Base-by-base conservation (phyloP, 2,113 vertebrate species). In the Terrapene triunguis region DNA sequence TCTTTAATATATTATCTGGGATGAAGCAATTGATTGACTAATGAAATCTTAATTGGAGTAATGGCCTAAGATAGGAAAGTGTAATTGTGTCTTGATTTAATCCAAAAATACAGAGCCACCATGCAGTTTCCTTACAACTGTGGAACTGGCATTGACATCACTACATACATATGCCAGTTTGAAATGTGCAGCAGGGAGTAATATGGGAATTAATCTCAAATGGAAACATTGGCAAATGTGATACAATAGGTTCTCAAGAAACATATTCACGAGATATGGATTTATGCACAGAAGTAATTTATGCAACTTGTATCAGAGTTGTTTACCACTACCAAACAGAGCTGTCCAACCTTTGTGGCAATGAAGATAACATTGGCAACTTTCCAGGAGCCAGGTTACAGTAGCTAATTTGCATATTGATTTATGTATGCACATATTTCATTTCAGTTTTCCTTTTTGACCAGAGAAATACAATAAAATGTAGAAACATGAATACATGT, bases 41-140 rank as follows among this genome's bases (percentile, higher is more conserved):
- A 97, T 95, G 95, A 93, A 91, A 95, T 89, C n/a, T 91, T 97
- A 98, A 98, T 97, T 90, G 53, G 59, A 62, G 29, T 54, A 97
- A 85, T 94, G 89, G 80, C 83, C 91, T 93, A 89, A 90, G 89
- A 62, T 92, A 94, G 78, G 80, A 92, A 84, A 96, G 89, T 93
- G 8, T 81, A 86, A 91, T 81, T 94, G 48, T 51, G 6, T 91
- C 72, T 89, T 95, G 74, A 95, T 94, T 95, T 94, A 57, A 22
- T 91, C 88, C 93, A 89, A 88, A 88, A 97, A 95, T 82, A 92
- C 65, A 84, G 44, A 90, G 51, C 53, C 42, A 51, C 38, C 78
- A 80, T 84, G 87, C 89, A 59, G 88, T 96, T 89, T 92, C 88
- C 72, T 80, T 92, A 17, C 38, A 27, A 21, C 82, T 8, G 3